Percentiles rank a stretch among this genome's conserved stretches.
phyloP scores from a whole-genome alignment of 2,113 vertebrate species.

The Pantherophis guttatus region DNA sequence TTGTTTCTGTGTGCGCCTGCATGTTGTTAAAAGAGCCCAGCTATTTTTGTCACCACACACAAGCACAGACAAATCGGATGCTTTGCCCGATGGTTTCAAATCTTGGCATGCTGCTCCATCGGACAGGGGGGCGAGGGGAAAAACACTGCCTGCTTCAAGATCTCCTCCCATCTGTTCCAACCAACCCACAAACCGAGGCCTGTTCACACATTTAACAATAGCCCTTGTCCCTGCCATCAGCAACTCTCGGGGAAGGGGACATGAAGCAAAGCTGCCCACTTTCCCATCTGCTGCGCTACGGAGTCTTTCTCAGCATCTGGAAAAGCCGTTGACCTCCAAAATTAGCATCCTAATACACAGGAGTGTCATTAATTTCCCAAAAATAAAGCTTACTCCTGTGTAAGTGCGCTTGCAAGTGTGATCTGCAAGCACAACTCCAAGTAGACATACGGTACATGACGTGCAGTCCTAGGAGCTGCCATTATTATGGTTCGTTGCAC shows the following conservation, averaged over 20 bases:
- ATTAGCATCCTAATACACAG: not conserved
- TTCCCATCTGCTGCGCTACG: not conserved
- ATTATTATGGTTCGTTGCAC: not conserved
- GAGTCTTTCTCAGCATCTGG: not conserved
- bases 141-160: not conserved
- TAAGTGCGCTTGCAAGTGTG: not conserved
- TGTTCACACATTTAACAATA: not conserved
- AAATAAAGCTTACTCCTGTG: not conserved
- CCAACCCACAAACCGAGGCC: not conserved
- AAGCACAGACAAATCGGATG: constrained; percentile 26
- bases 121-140: constrained; percentile 2
- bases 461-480: not conserved
- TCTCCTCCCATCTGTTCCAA: constrained; percentile 5
- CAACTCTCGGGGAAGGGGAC: not conserved
- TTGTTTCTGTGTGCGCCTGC: not conserved
- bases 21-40: constrained; percentile 26
- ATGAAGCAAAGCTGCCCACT: not conserved
- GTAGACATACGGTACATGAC: not conserved
- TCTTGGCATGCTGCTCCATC: constrained; percentile 6
- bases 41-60: constrained; percentile 59
- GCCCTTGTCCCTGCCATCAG: not conserved
- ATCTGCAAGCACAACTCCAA: not conserved
- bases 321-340: not conserved
- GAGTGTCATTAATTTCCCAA: not conserved
- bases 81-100: not conserved